Base-by-base conservation (phyloP, 1,140 invertebrate genomes). In the Bombus cullumanus region DNA sequence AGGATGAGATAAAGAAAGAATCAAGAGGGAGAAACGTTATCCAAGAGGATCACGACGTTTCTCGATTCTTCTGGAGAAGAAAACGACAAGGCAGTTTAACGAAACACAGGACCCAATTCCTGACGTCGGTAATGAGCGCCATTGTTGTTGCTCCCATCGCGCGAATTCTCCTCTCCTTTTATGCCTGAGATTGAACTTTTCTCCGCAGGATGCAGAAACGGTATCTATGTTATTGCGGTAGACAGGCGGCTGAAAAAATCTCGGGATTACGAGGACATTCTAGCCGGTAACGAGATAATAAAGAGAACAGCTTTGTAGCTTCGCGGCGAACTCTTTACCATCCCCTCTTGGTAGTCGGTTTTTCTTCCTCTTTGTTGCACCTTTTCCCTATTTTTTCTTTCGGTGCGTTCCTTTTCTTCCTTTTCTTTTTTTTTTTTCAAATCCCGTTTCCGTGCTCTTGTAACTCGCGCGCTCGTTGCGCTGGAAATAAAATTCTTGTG, bases 201-300 rank as follows among this genome's bases (percentile, higher is more conserved):
- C 77, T 66, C 66, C 15, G 59, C 47, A n/a, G 57, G 41, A 85
- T 80, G 82, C 82, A 79, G 76, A 79, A 62, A 59, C 41, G 87
- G 78, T 86, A 89, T 80, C 85, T 62, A 47, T 73, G 69, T 71
- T 81, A 41, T 88, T 73, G 85, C 41, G 76, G 75, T 69, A 78
- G 69, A 78, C 71, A 68, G 71, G 15, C 37, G 31, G 79, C 53
- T 59, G 75, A 59, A 81, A 91, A 88, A 91, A 85, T 80, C 91
- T 88, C 81, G 39, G 85, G 88, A 92, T 92, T 90, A 92, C 86
- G 89, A 88, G 88, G 71, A 88, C 89, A 81, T 89, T 91, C 84
- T 81, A 84, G 64, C 64, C 34, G 85, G 88, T 92, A 93, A 93
- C 89, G 89, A 91, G 92, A 92, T 93, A 93, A 92, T 92, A 92